These are phyloP conservation scores for Hoplodrina blanda DNA, from an alignment of 2,888 invertebrate genomes.

Conservation along the genomic window DNA sequence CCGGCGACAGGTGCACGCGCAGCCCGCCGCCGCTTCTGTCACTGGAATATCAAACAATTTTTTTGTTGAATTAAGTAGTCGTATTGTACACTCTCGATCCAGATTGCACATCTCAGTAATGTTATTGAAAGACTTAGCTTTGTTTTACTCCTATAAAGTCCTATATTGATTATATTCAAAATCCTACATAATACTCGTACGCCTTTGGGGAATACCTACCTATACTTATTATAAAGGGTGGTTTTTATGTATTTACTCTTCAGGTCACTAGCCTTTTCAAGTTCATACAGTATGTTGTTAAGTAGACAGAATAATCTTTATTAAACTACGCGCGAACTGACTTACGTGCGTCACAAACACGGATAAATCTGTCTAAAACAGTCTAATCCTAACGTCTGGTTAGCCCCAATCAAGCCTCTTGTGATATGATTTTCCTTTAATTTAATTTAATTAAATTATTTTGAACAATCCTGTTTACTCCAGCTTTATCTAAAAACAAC, in stretches of 20 bases:
- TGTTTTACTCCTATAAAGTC: too few species aligned
- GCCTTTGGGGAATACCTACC: background rate
- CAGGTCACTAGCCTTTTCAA: background rate
- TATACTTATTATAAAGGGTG: background rate
- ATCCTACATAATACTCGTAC: too few species aligned
- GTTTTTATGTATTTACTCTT: background rate
- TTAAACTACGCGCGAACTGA: conserved; percentile 6
- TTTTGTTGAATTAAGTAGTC: background rate
- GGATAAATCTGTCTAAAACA: conserved; percentile 34
- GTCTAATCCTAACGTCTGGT: conserved; percentile 30
- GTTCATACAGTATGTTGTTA: background rate
- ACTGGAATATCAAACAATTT: conserved; percentile 7
- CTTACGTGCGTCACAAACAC: conserved; percentile 35
- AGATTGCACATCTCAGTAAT: background rate
- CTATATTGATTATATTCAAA: too few species aligned
- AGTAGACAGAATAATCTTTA: conserved; percentile 24
- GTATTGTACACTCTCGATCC: background rate
- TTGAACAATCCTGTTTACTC: conserved; percentile 14
- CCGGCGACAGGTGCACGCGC: conserved; percentile 84
- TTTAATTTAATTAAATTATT: conserved; percentile 9
- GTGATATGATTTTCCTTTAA: conserved; percentile 36
- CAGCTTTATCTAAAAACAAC: conserved; percentile 28
- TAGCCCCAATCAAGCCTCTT: conserved; percentile 26
- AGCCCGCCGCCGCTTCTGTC: conserved; percentile 66
- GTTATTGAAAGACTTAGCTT: too few species aligned